These are phyloP conservation scores for Calypte anna DNA, from an alignment of 2,113 vertebrate species.

Conservation along the genomic window DNA sequence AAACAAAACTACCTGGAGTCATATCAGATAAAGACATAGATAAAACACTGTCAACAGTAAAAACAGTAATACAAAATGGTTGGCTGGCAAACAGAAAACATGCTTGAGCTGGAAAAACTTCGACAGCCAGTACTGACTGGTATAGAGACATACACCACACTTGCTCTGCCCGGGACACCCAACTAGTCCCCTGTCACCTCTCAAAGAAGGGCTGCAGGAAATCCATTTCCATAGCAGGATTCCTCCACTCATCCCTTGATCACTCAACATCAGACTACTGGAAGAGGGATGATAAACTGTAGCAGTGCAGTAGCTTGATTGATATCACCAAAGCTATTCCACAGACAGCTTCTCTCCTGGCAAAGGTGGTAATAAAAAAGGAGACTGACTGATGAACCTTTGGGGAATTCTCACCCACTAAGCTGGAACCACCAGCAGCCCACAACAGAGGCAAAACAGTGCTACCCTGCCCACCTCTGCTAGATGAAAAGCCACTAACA, in stretches of 20 bases:
- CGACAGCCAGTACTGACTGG: background rate
- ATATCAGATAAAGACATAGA: slow-evolving; percentile 50
- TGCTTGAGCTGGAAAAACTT: background rate
- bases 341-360: background rate
- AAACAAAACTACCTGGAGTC: slow-evolving; percentile 55
- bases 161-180: background rate
- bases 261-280: background rate
- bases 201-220: background rate
- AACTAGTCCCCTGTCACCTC: background rate
- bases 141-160: rapidly evolving
- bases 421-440: background rate
- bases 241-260: background rate
- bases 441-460: background rate
- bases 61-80: slow-evolving; percentile 40
- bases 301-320: background rate
- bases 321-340: background rate
- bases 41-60: slow-evolving; percentile 60
- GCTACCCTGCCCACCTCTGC: background rate
- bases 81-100: slow-evolving; percentile 18
- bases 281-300: background rate
- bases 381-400: background rate
- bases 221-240: background rate
- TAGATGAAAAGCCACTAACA: background rate
- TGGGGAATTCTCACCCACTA: background rate
- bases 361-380: background rate